Conservation (phyloP, 2,888 invertebrate genomes). For the Antheraea assamensis region DNA sequence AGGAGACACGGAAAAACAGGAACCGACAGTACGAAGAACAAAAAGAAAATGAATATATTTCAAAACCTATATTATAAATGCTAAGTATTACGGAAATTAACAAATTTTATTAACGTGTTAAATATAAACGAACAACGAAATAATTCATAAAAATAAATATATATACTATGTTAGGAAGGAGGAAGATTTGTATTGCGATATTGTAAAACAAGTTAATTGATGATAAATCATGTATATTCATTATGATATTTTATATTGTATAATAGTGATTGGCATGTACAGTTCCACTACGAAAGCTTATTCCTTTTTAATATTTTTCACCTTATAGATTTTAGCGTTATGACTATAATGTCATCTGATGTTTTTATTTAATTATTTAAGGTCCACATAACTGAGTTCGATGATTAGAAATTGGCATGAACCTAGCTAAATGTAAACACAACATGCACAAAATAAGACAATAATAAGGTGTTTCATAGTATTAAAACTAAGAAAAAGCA, state of each 20-base stretch:
- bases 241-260: not conserved
- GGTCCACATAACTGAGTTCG: too few species aligned
- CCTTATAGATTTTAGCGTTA: too few species aligned
- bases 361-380: not conserved
- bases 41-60: not conserved
- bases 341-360: too few species aligned
- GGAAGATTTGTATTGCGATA: slow-evolving; percentile 15
- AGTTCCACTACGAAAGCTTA: not conserved
- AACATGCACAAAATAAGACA: too few species aligned
- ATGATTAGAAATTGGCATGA: too few species aligned
- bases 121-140: not conserved
- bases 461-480: too few species aligned
- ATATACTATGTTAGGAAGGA: slow-evolving; percentile 5
- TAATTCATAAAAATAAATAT: not conserved
- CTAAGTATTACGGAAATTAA: not conserved
- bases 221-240: not conserved
- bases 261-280: slow-evolving; percentile 13
- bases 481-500: too few species aligned
- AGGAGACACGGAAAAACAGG: too few species aligned
- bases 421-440: too few species aligned
- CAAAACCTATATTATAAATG: not conserved
- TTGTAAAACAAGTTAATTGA: not conserved
- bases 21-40: not conserved
- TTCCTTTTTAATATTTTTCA: not conserved
- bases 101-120: not conserved